A percentile compares a stretch with the other conserved stretches of the same genome.
phyloP scores from a whole-genome alignment of 2,888 invertebrate genomes.

The Nephrotoma guestfalica region DNA sequence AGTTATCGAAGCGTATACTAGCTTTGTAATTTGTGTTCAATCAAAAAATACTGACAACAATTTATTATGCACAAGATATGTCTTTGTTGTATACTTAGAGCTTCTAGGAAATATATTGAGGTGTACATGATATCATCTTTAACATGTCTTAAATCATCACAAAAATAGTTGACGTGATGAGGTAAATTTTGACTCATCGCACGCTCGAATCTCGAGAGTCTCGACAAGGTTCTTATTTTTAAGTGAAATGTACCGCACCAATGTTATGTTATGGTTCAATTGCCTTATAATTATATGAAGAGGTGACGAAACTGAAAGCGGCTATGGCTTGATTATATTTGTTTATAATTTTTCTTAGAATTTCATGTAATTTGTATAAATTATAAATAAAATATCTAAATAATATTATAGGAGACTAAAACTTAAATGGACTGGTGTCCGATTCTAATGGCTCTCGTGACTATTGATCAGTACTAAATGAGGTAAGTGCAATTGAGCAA shows the following conservation, averaged over 20 bases:
- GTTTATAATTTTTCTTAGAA: neutral
- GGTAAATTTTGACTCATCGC: neutral
- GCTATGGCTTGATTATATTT: neutral
- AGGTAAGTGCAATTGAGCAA: no score
- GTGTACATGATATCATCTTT: neutral
- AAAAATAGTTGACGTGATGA: neutral
- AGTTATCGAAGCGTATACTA: no score
- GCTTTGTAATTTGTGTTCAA: no score
- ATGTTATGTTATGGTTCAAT: neutral
- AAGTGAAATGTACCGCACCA: neutral
- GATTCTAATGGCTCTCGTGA: no score
- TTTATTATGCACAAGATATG: neutral
- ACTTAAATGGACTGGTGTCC: no score
- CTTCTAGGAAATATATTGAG: neutral
- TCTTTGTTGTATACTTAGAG: neutral
- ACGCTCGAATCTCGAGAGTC: neutral
- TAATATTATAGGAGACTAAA: no score
- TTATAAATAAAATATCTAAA: no score
- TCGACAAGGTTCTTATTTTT: neutral
- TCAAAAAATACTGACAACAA: no score
- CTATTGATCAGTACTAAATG: no score
- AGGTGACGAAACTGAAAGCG: neutral
- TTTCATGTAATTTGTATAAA: neutral
- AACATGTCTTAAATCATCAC: neutral
- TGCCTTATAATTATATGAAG: neutral